A percentile compares a stretch with the other conserved stretches of the same genome.
phyloP scores from a whole-genome alignment of 2,888 invertebrate species.

The Leptopilina drosophilae region DNA sequence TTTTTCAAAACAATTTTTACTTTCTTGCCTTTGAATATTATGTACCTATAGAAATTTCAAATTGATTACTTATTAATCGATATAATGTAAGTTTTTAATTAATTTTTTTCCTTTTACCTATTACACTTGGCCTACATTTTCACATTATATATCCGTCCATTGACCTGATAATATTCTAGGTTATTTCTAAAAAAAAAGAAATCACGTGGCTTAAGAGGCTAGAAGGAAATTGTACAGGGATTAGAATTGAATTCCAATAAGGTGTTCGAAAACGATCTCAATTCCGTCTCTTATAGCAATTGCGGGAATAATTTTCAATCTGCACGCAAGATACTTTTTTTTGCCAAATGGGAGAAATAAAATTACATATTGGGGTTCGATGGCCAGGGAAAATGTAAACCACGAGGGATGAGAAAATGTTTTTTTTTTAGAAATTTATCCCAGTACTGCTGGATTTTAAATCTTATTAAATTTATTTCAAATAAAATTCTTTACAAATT shows the following conservation, averaged over 20 bases:
- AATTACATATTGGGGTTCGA: conserved; percentile 3
- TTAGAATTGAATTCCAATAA: conserved; percentile 7
- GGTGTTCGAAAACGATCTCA: neutral
- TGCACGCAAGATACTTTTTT: neutral
- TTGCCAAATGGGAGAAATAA: neutral
- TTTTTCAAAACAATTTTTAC: no score
- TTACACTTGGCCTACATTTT: no score
- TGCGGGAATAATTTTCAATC: neutral
- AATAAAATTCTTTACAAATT: neutral
- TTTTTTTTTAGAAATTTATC: neutral
- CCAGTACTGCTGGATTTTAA: neutral
- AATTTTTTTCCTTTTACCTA: no score
- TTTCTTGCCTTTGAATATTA: no score
- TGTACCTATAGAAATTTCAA: no score
- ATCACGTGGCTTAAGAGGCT: neutral
- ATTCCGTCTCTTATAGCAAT: neutral
- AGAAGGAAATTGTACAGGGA: neutral
- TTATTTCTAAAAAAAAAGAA: no score
- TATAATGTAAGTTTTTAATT: no score
- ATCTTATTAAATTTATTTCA: conserved; percentile 26
- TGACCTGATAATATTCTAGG: no score
- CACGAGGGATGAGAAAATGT: neutral
- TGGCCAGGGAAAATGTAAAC: neutral
- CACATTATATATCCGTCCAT: no score
- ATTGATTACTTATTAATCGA: no score